Conservation (phyloP, 2,888 invertebrate genomes). For the Leucoma salicis region DNA sequence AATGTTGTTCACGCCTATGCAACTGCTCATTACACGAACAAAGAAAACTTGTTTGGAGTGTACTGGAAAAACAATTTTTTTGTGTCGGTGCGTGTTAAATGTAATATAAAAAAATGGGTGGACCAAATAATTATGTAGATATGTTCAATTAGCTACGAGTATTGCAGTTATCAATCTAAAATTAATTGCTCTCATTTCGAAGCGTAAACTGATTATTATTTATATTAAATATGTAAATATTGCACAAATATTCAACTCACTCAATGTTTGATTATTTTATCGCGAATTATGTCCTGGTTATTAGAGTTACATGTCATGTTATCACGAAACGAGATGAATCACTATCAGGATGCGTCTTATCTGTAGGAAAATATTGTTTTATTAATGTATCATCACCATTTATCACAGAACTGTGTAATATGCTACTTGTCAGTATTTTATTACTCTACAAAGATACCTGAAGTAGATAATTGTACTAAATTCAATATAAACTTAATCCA, state of each 20-base stretch:
- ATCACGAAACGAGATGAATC: conserved; percentile 34
- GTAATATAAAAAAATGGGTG: too few species aligned
- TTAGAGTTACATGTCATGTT: conserved; percentile 20
- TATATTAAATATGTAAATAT: neutral
- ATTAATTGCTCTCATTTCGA: too few species aligned
- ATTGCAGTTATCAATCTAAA: too few species aligned
- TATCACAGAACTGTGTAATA: neutral
- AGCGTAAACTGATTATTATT: too few species aligned
- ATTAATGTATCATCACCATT: conserved; percentile 2
- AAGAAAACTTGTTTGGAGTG: too few species aligned
- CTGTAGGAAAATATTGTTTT: conserved; percentile 28
- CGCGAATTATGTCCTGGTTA: conserved; percentile 9
- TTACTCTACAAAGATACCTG: neutral
- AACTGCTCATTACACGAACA: too few species aligned
- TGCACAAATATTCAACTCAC: neutral
- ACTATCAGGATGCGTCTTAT: conserved; percentile 37
- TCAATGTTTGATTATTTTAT: conserved; percentile 10
- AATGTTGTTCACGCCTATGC: too few species aligned
- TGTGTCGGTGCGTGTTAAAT: too few species aligned
- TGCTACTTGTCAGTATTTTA: neutral
- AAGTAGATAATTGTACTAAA: neutral
- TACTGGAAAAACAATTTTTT: too few species aligned
- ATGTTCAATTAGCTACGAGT: too few species aligned
- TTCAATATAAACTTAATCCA: too few species aligned
- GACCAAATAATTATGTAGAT: too few species aligned